Base-by-base conservation (phyloP, 2,888 invertebrate genomes). In the Dicycla oo region DNA sequence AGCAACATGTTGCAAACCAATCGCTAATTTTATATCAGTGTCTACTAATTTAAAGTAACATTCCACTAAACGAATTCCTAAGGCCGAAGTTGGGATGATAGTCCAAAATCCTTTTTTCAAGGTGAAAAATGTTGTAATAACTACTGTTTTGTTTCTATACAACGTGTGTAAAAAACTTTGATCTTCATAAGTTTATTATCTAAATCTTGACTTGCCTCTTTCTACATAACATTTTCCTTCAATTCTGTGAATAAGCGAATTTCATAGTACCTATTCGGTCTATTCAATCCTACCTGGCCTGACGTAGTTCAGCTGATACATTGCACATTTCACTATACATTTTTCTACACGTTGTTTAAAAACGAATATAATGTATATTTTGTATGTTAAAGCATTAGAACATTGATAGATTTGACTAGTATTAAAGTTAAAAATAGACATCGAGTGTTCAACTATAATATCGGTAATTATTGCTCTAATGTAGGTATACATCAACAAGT, bases 381-480 rank as follows among this genome's bases (percentile, higher is more conserved):
- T 79, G 78, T 81, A 82, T 80, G 66, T 86, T 81, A 91, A 91
- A 90, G 91, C 85, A 88, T 91, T 88, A 89, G 87, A 91, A 91
- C 87, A 88, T 91, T 91, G 86, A 88, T 91, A 91, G 88, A 90
- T 91, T 92, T 91, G 86, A 90, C 91, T 91, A 91, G 88, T 86
- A 83, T 75, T 82, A 86, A 62, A 80, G 84, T 80, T 86, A 93
- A 93, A 94, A 93, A 94, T 94, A 94, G 92, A 94, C 93, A 94
- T 91, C 90, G 89, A 94, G 86, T 90, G 89, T 92, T 91, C 91
- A 81, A 76, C 81, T 92, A 93, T 90, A 91, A 89, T 90, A 91
- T 89, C 88, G 89, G 91, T 91, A 92, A 91, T 94, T 94, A 94
- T 95, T 94, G 94, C 94, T 94, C 90, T 93, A 94, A 91, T 85